Conservation (phyloP, 1,140 invertebrate genomes). For the Drosophila ambigua region DNA sequence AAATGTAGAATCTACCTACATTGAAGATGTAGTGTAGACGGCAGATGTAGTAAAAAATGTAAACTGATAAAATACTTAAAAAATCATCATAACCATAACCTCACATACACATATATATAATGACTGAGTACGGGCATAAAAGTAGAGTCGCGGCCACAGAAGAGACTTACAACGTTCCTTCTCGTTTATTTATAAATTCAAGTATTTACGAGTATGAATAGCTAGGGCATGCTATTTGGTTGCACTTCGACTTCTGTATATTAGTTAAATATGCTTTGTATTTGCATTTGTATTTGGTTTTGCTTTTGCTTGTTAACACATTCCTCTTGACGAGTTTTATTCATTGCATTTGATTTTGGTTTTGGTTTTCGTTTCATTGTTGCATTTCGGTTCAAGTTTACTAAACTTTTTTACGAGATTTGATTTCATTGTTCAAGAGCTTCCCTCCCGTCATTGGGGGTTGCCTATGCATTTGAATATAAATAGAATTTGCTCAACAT, state of each 20-base stretch:
- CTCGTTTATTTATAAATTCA: constrained; percentile 8
- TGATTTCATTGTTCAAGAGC: constrained; percentile 47
- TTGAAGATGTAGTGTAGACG: too few relatives aligned
- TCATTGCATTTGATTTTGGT: constrained; percentile 69
- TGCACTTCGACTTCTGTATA: constrained; percentile 48
- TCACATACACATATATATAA: too few relatives aligned
- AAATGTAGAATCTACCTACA: too few relatives aligned
- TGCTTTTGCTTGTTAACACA: constrained; percentile 75
- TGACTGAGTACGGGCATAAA: too few relatives aligned
- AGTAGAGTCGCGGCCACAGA: too few relatives aligned
- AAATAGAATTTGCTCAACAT: constrained; percentile 52
- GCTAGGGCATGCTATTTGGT: constrained; percentile 32
- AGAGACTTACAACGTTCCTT: too few relatives aligned
- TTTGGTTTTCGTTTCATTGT: constrained; percentile 30
- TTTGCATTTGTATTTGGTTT: constrained; percentile 39
- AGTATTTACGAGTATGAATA: constrained; percentile 20
- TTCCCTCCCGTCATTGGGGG: constrained; percentile 18
- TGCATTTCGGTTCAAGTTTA: constrained; percentile 24
- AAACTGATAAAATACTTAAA: too few relatives aligned
- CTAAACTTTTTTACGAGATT: constrained; percentile 39
- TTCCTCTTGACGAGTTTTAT: constrained; percentile 81
- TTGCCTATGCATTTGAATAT: constrained; percentile 54
- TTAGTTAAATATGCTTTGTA: constrained; percentile 58
- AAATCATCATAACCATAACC: too few relatives aligned
- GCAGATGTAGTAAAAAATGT: too few relatives aligned